A percentile compares a stretch with the other conserved stretches of the same genome.
Conservation (phyloP, 1,140 invertebrate species). For the Eurosta solidaginis region DNA sequence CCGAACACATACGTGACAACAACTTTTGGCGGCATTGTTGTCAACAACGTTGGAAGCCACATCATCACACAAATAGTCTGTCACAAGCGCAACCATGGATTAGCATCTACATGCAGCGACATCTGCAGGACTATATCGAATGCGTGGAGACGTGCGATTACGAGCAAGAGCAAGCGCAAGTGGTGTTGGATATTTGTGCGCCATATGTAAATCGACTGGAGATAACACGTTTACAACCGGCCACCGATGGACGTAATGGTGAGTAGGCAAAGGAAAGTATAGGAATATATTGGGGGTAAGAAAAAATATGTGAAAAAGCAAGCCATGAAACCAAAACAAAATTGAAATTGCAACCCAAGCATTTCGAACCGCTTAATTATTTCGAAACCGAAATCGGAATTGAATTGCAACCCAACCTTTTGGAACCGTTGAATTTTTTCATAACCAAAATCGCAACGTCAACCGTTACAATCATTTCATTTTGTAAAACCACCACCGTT, state of each 20-base stretch:
- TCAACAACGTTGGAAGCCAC: slow-evolving; percentile 52
- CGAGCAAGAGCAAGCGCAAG: slow-evolving; percentile 55
- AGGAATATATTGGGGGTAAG: neutral
- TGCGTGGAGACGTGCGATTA: slow-evolving; percentile 59
- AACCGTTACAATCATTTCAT: too few relatives aligned
- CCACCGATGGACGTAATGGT: slow-evolving; percentile 51
- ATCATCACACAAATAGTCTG: neutral
- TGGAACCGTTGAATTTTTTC: too few relatives aligned
- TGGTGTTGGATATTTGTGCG: slow-evolving; percentile 54
- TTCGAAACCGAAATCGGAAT: too few relatives aligned
- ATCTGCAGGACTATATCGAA: slow-evolving; percentile 60
- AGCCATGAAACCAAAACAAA: too few relatives aligned
- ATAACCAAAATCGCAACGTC: too few relatives aligned
- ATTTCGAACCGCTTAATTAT: too few relatives aligned
- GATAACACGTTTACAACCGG: slow-evolving; percentile 53
- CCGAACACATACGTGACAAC: slow-evolving; percentile 56
- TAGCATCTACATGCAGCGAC: slow-evolving; percentile 60
- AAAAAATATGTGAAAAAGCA: too few relatives aligned
- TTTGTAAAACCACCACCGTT: too few relatives aligned
- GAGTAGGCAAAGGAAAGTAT: slow-evolving; percentile 27
- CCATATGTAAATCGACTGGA: slow-evolving; percentile 56
- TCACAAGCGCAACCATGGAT: slow-evolving; percentile 49
- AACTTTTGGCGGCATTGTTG: slow-evolving; percentile 60
- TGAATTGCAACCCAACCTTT: too few relatives aligned
- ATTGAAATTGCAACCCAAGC: too few relatives aligned